These are phyloP conservation scores for Myiozetetes cayanensis DNA, from an alignment of 2,113 vertebrate species.

Conservation along the genomic window DNA sequence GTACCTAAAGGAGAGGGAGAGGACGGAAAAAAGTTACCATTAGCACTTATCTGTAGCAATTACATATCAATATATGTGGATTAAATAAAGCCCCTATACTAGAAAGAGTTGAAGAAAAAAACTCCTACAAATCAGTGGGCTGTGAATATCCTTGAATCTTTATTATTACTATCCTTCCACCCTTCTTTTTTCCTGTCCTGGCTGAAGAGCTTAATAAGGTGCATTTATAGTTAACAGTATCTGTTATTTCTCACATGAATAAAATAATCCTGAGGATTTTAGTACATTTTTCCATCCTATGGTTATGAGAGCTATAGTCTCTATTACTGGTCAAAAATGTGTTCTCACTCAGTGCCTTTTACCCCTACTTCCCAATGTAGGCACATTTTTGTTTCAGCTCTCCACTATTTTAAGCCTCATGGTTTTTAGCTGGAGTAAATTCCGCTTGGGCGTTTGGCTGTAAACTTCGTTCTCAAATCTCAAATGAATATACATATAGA, in stretches of 20 bases:
- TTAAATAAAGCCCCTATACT: not conserved
- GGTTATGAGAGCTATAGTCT: not conserved
- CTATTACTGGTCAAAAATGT: not conserved
- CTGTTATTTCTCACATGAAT: not conserved
- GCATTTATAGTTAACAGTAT: not conserved
- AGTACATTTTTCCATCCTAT: not conserved
- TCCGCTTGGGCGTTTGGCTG: not conserved
- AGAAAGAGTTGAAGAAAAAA: not conserved
- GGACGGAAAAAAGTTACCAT: not conserved
- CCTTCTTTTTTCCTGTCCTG: not conserved
- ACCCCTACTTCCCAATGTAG: not conserved
- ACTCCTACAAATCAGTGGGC: not conserved
- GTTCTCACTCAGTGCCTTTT: not conserved
- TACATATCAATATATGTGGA: not conserved
- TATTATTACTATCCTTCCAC: not conserved
- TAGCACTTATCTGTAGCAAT: not conserved
- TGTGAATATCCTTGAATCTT: not conserved
- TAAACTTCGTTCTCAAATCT: not conserved
- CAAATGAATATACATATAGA: not conserved
- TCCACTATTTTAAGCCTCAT: not conserved
- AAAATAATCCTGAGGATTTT: not conserved
- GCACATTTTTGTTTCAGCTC: not conserved
- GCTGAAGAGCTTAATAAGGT: not conserved
- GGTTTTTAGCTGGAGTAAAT: not conserved
- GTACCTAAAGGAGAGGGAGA: slow-evolving; percentile 77